These are phyloP conservation scores for Emydoidea blandingii DNA, from an alignment of 2,797 vertebrate genomes.

Conservation along the genomic window DNA sequence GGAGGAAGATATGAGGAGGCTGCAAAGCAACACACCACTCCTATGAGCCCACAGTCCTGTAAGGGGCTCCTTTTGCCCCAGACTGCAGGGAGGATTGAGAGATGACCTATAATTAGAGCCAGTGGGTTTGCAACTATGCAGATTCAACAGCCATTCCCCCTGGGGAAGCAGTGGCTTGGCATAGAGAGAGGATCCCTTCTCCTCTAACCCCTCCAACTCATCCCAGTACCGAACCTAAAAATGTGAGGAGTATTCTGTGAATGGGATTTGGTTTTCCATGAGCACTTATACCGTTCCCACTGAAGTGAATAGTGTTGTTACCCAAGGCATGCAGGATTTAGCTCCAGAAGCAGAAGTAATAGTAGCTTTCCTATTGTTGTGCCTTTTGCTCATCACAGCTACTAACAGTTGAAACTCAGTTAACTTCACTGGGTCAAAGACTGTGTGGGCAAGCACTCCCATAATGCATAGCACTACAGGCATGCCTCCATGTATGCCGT, in stretches of 20 bases:
- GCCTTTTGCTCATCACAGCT: not conserved
- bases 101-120: not conserved
- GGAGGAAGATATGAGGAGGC: not conserved
- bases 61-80: not conserved
- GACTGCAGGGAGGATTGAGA: not conserved
- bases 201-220: not conserved
- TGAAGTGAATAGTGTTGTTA: not conserved
- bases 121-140: not conserved
- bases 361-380: not conserved
- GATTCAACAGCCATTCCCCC: not conserved
- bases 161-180: not conserved
- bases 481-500: not conserved
- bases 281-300: not conserved
- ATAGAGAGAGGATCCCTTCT: not conserved
- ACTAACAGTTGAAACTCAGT: not conserved
- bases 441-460: fast-evolving
- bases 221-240: not conserved
- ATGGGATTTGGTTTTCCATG: not conserved
- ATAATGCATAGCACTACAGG: not conserved
- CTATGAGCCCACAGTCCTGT: not conserved
- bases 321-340: not conserved
- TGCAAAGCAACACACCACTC: not conserved
- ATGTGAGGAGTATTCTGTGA: not conserved
- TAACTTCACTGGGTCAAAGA: not conserved
- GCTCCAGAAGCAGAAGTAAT: not conserved